phyloP scores from a whole-genome alignment of 2,888 invertebrate genomes.

The Leucophenga montana region DNA sequence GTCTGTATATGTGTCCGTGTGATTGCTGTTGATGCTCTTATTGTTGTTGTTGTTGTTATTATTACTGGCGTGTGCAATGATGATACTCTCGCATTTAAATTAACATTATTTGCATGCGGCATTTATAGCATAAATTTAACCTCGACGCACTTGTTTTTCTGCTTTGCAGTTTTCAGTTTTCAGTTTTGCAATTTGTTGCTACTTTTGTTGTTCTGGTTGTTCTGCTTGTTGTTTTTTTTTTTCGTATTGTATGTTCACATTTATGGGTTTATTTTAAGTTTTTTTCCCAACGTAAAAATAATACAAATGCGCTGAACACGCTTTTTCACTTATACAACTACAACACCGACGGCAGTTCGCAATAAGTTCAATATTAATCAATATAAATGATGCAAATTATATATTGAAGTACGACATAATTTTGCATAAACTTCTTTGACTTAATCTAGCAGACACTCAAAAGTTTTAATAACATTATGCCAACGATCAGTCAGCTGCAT shows the following conservation, averaged over 20 bases:
- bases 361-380: too few species aligned
- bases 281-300: slow-evolving; percentile 33
- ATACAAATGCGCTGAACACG: not conserved
- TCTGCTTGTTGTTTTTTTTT: slow-evolving; percentile 2
- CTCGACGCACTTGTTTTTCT: slow-evolving; percentile 25
- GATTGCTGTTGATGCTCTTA: not conserved
- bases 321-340: not conserved
- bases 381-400: too few species aligned
- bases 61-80: slow-evolving; percentile 32
- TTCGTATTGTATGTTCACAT: slow-evolving; percentile 33
- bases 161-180: slow-evolving; percentile 4
- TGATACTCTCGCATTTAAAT: slow-evolving; percentile 61
- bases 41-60: not conserved
- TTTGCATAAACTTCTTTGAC: too few species aligned
- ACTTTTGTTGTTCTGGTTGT: slow-evolving; percentile 1
- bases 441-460: too few species aligned
- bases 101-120: slow-evolving; percentile 64
- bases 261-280: slow-evolving; percentile 30
- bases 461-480: too few species aligned
- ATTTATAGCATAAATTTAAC: slow-evolving; percentile 60
- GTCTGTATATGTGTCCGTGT: not conserved
- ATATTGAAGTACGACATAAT: too few species aligned
- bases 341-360: not conserved
- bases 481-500: too few species aligned
- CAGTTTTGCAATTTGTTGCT: too few species aligned